Evolutionary conservation across 2,888 invertebrate species (phyloP).

Genomic region (Epirrhoe tristata): DNA sequence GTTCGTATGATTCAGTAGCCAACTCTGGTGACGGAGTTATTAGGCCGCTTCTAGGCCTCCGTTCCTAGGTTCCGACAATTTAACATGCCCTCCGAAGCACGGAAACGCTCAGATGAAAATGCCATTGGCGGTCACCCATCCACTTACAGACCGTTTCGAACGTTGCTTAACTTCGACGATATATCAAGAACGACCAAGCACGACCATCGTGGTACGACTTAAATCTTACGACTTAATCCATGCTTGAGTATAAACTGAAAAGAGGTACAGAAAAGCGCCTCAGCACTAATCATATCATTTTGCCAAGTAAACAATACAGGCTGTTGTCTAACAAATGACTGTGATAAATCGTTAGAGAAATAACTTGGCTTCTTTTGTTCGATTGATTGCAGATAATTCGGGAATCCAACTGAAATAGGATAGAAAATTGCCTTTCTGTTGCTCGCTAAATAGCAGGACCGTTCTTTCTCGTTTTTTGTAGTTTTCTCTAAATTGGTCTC

Average conservation of each 20-base stretch:
- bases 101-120: too few relatives aligned
- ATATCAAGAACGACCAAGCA: too few relatives aligned
- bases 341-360: conserved; percentile 72
- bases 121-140: too few relatives aligned
- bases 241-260: neutral
- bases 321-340: conserved; percentile 64
- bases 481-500: conserved; percentile 39
- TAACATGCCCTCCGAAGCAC: too few relatives aligned
- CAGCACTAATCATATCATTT: conserved; percentile 43
- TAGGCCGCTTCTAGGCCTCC: too few relatives aligned
- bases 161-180: too few relatives aligned
- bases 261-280: conserved; percentile 4
- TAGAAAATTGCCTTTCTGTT: conserved; percentile 44
- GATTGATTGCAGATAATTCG: conserved; percentile 80
- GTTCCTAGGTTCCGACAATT: too few relatives aligned
- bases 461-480: conserved; percentile 34
- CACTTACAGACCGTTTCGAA: too few relatives aligned
- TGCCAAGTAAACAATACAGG: conserved; percentile 58
- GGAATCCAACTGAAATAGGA: conserved; percentile 54
- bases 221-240: neutral
- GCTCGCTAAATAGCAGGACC: conserved; percentile 35
- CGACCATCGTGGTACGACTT: too few relatives aligned
- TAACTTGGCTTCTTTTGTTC: conserved; percentile 72
- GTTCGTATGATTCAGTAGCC: too few relatives aligned
- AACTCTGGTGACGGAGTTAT: too few relatives aligned